phyloP scores from a whole-genome alignment of 2,888 invertebrate species.

The Lymantria dispar region DNA sequence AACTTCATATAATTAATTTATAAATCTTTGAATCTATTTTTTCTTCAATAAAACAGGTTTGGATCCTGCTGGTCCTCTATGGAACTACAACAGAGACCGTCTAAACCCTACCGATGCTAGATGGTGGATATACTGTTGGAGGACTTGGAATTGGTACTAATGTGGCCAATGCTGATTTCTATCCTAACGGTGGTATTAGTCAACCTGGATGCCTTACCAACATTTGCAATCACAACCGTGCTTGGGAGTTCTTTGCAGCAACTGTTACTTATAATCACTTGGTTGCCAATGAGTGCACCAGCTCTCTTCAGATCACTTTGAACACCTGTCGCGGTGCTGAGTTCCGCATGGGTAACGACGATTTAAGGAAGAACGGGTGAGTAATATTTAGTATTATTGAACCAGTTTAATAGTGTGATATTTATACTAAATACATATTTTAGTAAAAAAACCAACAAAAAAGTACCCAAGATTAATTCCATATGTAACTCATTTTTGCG shows the following conservation, averaged over 20 bases:
- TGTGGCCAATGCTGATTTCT: slow-evolving; percentile 81
- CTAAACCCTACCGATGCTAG: slow-evolving; percentile 56
- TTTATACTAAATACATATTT: too few species aligned
- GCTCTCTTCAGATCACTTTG: slow-evolving; percentile 40
- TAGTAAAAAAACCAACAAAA: too few species aligned
- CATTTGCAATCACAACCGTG: slow-evolving; percentile 59
- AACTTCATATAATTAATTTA: too few species aligned
- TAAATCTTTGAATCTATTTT: background rate
- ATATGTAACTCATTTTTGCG: too few species aligned
- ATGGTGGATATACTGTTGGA: slow-evolving; percentile 64
- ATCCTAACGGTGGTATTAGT: slow-evolving; percentile 80
- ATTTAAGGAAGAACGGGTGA: slow-evolving; percentile 50
- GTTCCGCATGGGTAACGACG: slow-evolving; percentile 52
- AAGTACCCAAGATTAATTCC: too few species aligned
- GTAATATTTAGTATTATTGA: slow-evolving; percentile 2
- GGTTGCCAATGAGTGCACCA: slow-evolving; percentile 45
- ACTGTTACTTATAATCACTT: slow-evolving; percentile 55
- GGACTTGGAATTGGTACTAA: slow-evolving; percentile 68
- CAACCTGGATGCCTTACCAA: slow-evolving; percentile 57
- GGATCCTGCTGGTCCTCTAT: slow-evolving; percentile 63
- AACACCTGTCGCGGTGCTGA: slow-evolving; percentile 48
- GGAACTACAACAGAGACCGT: slow-evolving; percentile 45
- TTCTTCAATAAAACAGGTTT: slow-evolving; percentile 41
- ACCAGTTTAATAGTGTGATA: background rate
- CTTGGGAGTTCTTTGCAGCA: slow-evolving; percentile 59